Percentiles rank a stretch among this genome's conserved stretches.
Evolutionary conservation across 2,888 invertebrate species (phyloP).

Genomic region (Alviniconcha strummeri): DNA sequence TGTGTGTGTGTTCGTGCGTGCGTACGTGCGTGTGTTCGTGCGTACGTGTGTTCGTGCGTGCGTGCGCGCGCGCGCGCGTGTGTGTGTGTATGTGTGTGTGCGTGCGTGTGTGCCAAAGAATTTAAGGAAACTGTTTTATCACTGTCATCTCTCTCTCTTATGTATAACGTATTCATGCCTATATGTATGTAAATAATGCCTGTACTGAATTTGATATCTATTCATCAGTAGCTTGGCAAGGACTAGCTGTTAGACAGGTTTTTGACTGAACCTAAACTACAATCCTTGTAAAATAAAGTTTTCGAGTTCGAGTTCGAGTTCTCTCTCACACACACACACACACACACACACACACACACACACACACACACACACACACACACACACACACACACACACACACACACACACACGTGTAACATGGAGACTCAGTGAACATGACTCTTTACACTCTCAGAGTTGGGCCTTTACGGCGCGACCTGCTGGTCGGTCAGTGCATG

Average conservation of each 20-base stretch:
- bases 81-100: too few relatives aligned
- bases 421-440: too few relatives aligned
- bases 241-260: too few relatives aligned
- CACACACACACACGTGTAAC: neutral
- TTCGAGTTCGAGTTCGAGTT: too few relatives aligned
- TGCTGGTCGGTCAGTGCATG: too few relatives aligned
- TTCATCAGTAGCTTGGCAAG: too few relatives aligned
- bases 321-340: neutral
- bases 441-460: neutral
- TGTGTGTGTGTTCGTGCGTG: slow-evolving; percentile 24
- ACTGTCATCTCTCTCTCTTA: neutral
- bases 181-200: too few relatives aligned
- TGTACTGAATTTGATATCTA: neutral
- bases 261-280: too few relatives aligned
- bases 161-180: neutral
- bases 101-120: neutral
- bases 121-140: neutral
- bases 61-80: neutral
- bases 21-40: slow-evolving; percentile 17
- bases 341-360: neutral
- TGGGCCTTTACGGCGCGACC: too few relatives aligned
- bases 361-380: neutral
- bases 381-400: neutral
- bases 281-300: too few relatives aligned
- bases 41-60: slow-evolving; percentile 12